Conservation (phyloP, 2,797 vertebrate species). For the Taeniopygia guttata region DNA sequence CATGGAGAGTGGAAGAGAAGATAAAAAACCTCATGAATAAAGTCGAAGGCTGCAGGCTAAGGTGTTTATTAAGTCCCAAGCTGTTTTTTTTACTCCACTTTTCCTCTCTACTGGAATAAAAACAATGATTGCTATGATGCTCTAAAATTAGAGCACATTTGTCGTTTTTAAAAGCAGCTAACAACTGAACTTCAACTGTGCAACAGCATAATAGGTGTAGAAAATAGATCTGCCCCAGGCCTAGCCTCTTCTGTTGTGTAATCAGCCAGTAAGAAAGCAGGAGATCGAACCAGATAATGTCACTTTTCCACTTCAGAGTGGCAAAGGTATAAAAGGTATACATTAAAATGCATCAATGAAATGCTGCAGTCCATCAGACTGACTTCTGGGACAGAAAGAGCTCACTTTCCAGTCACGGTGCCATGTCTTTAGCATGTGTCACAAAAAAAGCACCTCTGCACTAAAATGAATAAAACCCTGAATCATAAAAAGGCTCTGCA, state of each 20-base stretch:
- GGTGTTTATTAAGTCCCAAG: constrained; percentile 80
- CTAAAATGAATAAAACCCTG: constrained; percentile 21
- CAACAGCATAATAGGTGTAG: constrained; percentile 35
- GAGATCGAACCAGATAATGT: constrained; percentile 1
- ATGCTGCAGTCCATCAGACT: not conserved
- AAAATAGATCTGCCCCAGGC: constrained; percentile 56
- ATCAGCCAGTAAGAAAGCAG: constrained; percentile 40
- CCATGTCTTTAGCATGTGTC: not conserved
- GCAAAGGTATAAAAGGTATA: constrained; percentile 35
- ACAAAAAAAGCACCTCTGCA: not conserved
- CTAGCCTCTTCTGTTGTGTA: constrained; percentile 42
- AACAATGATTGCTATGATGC: constrained; percentile 72
- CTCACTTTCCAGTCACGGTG: not conserved
- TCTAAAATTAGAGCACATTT: constrained; percentile 74
- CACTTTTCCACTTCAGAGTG: constrained; percentile 35
- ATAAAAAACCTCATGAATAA: constrained; percentile 81
- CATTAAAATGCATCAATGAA: constrained; percentile 42
- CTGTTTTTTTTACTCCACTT: constrained; percentile 70
- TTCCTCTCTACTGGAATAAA: constrained; percentile 72
- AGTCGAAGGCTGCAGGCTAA: constrained; percentile 76
- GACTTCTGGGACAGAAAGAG: not conserved
- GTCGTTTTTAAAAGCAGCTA: constrained; percentile 65
- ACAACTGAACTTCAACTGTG: constrained; percentile 42
- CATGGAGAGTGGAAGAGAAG: constrained; percentile 65
- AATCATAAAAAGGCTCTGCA: not conserved